phyloP scores from a whole-genome alignment of 2,888 invertebrate species.

The Agrochola lota region DNA sequence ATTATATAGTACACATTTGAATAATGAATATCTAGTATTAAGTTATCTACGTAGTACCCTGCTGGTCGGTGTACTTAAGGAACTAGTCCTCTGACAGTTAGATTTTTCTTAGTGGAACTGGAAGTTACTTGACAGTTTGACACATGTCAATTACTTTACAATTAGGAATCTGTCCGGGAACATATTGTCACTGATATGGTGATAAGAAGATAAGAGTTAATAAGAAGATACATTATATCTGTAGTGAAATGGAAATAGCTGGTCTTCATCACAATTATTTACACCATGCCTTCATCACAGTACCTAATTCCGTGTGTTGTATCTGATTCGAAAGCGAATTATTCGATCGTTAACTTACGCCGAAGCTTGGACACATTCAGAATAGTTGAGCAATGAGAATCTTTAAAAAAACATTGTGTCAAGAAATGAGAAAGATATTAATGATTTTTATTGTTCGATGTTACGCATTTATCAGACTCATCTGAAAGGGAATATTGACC shows the following conservation, averaged over 20 bases:
- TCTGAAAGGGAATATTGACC: slow-evolving; percentile 16
- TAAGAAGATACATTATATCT: not conserved
- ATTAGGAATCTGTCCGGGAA: not conserved
- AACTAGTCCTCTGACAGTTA: not conserved
- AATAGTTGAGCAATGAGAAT: slow-evolving; percentile 16
- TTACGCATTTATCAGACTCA: no score
- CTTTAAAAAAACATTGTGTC: not conserved
- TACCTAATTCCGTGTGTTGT: not conserved
- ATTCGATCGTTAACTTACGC: slow-evolving; percentile 14
- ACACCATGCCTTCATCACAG: not conserved
- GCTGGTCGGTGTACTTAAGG: not conserved
- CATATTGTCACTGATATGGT: not conserved
- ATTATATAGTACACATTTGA: not conserved
- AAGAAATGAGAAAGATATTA: slow-evolving; percentile 15
- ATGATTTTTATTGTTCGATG: not conserved
- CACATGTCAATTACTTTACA: not conserved
- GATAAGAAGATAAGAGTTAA: not conserved
- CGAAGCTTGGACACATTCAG: slow-evolving; percentile 14
- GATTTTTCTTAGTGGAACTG: no score
- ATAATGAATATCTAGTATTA: slow-evolving; percentile 11
- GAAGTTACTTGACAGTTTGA: not conserved
- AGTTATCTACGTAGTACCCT: not conserved
- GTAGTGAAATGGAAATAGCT: not conserved
- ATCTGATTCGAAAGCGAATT: slow-evolving; percentile 26
- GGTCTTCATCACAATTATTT: not conserved